Evolutionary conservation across 2,888 invertebrate genomes (phyloP).

Genomic region (Acanthosepion esculentum): DNA sequence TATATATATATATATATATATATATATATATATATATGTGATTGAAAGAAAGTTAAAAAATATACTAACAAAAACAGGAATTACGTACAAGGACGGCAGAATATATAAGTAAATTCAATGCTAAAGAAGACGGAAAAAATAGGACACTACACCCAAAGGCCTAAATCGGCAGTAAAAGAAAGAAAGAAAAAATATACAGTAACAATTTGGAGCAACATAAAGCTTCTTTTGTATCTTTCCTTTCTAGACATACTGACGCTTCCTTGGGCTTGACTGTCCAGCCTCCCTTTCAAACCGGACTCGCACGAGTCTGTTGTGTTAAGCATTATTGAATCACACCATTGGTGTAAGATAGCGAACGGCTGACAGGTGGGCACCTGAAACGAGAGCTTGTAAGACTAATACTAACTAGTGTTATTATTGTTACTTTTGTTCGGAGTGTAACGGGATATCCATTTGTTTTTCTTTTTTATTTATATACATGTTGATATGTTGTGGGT

Average conservation of each 20-base stretch:
- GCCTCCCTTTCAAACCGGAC: not conserved
- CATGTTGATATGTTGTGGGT: too few relatives aligned
- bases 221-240: not conserved
- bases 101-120: too few relatives aligned
- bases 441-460: not conserved
- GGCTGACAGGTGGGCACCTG: not conserved
- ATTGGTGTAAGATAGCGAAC: not conserved
- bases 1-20: too few relatives aligned
- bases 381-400: not conserved
- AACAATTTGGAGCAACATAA: not conserved
- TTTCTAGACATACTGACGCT: not conserved
- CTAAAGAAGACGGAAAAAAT: too few relatives aligned
- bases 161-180: not conserved
- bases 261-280: not conserved
- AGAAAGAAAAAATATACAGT: not conserved
- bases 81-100: too few relatives aligned
- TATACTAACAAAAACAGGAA: too few relatives aligned
- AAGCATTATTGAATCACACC: not conserved
- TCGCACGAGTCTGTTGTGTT: conserved; percentile 21
- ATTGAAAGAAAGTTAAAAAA: too few relatives aligned
- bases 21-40: too few relatives aligned
- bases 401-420: not conserved
- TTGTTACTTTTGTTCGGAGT: not conserved
- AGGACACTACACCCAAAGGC: not conserved
- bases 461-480: not conserved